phyloP scores from a whole-genome alignment of 2,113 vertebrate genomes.

The Pogona vitticeps region DNA sequence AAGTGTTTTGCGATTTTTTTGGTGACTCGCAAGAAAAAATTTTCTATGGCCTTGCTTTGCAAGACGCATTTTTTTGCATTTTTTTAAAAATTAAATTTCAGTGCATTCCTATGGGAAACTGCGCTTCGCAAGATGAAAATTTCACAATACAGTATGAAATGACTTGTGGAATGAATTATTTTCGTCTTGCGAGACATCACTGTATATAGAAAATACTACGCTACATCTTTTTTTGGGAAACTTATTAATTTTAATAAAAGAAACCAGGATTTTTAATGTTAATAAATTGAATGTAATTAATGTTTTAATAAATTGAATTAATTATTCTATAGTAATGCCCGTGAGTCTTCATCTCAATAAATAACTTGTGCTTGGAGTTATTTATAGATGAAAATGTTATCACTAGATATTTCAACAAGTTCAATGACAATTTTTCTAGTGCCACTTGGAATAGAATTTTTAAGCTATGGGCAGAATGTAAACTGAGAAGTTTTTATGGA shows the following conservation, averaged over 20 bases:
- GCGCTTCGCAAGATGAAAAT: too few relatives aligned
- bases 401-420: conserved; percentile 82
- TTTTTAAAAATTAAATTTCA: too few relatives aligned
- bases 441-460: conserved; percentile 79
- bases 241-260: not conserved
- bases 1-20: too few relatives aligned
- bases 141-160: too few relatives aligned
- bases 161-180: too few relatives aligned
- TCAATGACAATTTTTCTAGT: conserved; percentile 82
- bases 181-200: too few relatives aligned
- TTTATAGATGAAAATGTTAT: conserved; percentile 84
- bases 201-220: not conserved
- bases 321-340: conserved; percentile 66
- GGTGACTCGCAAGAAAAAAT: too few relatives aligned
- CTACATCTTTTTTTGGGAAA: not conserved
- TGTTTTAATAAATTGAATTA: conserved; percentile 69
- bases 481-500: not conserved
- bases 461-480: not conserved
- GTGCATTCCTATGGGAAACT: too few relatives aligned
- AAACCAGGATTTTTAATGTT: conserved; percentile 45
- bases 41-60: too few relatives aligned
- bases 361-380: conserved; percentile 76
- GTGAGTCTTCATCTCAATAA: conserved; percentile 72
- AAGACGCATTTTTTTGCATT: too few relatives aligned
- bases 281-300: too few relatives aligned